A percentile compares a stretch with the other conserved stretches of the same genome.
Conservation (phyloP, 2,113 vertebrate genomes). For the Callipepla californica region DNA sequence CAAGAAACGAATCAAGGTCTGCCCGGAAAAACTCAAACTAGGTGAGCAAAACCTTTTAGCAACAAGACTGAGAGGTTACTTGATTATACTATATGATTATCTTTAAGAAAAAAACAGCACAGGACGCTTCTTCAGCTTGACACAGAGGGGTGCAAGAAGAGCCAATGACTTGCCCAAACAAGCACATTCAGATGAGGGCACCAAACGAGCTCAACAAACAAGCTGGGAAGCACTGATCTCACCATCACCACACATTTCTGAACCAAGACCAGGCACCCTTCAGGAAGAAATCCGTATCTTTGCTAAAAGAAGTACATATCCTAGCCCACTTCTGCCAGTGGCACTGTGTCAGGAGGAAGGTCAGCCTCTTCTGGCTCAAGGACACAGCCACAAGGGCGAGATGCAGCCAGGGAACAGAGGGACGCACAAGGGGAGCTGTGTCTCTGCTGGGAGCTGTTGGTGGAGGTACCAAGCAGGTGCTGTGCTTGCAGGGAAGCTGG, state of each 20-base stretch:
- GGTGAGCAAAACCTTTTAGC: not conserved
- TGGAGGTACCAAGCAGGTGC: not conserved
- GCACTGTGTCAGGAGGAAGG: not conserved
- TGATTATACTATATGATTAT: not conserved
- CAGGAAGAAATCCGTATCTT: not conserved
- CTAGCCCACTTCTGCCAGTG: not conserved
- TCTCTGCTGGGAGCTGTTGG: not conserved
- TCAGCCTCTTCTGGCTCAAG: not conserved
- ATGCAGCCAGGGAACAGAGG: not conserved
- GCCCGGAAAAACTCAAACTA: not conserved
- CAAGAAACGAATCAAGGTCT: not conserved
- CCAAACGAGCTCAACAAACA: not conserved
- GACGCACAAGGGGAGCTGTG: no score
- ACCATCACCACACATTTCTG: accelerated
- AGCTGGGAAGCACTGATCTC: not conserved
- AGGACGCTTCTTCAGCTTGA: not conserved
- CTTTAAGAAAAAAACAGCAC: not conserved
- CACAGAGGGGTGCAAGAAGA: not conserved
- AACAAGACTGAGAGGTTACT: not conserved
- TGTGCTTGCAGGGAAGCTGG: not conserved
- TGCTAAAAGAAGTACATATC: not conserved
- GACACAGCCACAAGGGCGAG: not conserved
- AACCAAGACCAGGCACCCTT: not conserved
- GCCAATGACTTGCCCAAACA: not conserved
- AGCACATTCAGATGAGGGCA: accelerated